phyloP scores from a whole-genome alignment of 2,888 invertebrate species.

The Argyra leucocephala region DNA sequence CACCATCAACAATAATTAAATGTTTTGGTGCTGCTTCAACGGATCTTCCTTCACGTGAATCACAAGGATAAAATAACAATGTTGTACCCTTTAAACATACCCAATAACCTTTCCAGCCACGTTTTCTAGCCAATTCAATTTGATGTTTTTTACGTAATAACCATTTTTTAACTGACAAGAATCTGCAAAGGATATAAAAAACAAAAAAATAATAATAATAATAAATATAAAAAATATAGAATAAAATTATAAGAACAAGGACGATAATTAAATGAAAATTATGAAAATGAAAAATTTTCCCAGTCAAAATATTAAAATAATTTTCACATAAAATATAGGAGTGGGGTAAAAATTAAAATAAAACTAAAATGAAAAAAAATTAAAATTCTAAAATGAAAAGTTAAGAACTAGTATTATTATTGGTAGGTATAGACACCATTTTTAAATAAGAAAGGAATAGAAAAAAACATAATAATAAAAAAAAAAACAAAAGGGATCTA shows the following conservation, averaged over 20 bases:
- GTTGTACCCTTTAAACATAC: constrained; percentile 96
- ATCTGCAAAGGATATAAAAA: constrained; percentile 51
- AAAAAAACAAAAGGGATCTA: not conserved
- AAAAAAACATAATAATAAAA: constrained; percentile 12
- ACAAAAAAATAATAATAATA: constrained; percentile 16
- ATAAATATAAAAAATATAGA: constrained; percentile 13
- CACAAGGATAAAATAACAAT: constrained; percentile 89
- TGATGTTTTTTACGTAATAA: constrained; percentile 91
- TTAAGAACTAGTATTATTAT: too few relatives aligned
- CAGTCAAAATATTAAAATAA: too few relatives aligned
- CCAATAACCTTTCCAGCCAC: constrained; percentile 99
- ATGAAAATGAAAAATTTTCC: too few relatives aligned
- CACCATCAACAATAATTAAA: constrained; percentile 90
- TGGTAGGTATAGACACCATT: too few relatives aligned
- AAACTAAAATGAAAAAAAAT: too few relatives aligned
- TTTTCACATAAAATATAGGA: too few relatives aligned
- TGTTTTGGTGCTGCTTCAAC: constrained; percentile 91
- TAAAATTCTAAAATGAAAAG: too few relatives aligned
- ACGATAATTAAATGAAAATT: too few relatives aligned
- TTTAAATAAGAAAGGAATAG: constrained; percentile 43
- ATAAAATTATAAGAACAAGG: too few relatives aligned
- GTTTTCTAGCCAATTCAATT: constrained; percentile 87
- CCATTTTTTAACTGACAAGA: constrained; percentile 97
- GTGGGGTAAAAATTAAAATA: too few relatives aligned
- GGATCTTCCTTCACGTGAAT: constrained; percentile 79